These are phyloP conservation scores for Myrmophylax atrothorax DNA, from an alignment of 2,113 vertebrate genomes.

Conservation along the genomic window DNA sequence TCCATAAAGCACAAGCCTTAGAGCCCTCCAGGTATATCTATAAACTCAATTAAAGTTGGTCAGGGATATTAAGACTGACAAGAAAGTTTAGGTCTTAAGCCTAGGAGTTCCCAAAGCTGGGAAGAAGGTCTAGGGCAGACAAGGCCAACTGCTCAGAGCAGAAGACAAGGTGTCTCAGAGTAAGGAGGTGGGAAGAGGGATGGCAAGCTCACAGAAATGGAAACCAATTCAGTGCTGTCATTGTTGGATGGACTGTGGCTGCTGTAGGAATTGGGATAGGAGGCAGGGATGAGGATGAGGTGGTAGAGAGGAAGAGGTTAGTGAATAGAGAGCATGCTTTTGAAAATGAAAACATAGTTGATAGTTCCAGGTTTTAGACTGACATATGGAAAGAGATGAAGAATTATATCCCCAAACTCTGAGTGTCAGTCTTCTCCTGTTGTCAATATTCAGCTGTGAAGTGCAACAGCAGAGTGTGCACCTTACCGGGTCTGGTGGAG, in stretches of 20 bases:
- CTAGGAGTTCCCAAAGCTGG: neutral
- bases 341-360: neutral
- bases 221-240: fast-evolving
- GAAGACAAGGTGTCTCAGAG: neutral
- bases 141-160: fast-evolving
- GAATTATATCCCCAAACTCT: neutral
- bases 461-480: fast-evolving
- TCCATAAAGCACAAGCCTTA: neutral
- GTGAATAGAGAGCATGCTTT: neutral
- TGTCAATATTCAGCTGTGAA: neutral
- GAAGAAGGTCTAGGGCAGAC: neutral
- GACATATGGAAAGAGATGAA: neutral
- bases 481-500: fast-evolving
- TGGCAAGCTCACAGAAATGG: neutral
- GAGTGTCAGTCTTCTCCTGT: neutral
- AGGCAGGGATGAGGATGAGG: neutral
- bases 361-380: neutral
- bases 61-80: neutral
- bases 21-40: neutral
- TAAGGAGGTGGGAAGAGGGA: neutral
- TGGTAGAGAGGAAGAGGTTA: neutral
- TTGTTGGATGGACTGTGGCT: neutral
- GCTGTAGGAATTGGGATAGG: neutral
- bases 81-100: neutral
- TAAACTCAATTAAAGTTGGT: neutral